A percentile compares a stretch with the other conserved stretches of the same genome.
phyloP scores from a whole-genome alignment of 2,797 vertebrate species.

The Yasuhikotakia modesta region DNA sequence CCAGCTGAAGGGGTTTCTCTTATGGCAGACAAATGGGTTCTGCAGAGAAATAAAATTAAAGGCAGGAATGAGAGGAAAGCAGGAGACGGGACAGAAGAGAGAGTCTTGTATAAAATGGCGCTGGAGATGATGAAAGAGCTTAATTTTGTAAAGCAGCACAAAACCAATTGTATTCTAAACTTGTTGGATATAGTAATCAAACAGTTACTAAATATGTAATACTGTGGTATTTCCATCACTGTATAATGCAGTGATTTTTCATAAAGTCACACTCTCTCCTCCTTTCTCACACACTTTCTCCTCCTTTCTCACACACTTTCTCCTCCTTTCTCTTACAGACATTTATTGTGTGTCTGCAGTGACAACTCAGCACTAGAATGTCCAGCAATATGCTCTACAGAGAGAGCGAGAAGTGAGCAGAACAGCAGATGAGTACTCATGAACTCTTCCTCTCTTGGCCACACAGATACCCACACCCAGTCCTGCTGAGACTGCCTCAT shows the following conservation, averaged over 20 bases:
- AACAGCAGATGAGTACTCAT: constrained; percentile 57
- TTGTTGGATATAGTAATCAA: too few relatives aligned
- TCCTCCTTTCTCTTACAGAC: too few relatives aligned
- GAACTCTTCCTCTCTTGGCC: constrained; percentile 62
- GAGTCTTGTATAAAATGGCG: constrained; percentile 38
- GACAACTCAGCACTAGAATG: constrained; percentile 73
- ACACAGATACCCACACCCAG: constrained; percentile 59
- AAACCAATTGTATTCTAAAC: too few relatives aligned
- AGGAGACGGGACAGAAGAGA: constrained; percentile 29
- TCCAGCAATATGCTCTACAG: constrained; percentile 68
- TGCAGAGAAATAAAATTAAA: constrained; percentile 77
- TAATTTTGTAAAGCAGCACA: neutral
- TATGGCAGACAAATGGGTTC: constrained; percentile 95
- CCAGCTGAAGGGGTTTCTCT: constrained; percentile 97
- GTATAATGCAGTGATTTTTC: too few relatives aligned
- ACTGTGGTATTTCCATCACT: too few relatives aligned
- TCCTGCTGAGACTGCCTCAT: constrained; percentile 58
- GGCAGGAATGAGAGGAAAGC: constrained; percentile 57
- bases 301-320: constrained; percentile 29
- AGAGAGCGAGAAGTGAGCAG: constrained; percentile 62
- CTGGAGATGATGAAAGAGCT: too few relatives aligned
- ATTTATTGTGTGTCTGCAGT: constrained; percentile 72
- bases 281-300: constrained; percentile 50
- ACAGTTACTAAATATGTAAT: too few relatives aligned
- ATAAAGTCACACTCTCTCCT: constrained; percentile 49